Conservation (phyloP, 1,140 invertebrate genomes). For the Steinernema feltiae region DNA sequence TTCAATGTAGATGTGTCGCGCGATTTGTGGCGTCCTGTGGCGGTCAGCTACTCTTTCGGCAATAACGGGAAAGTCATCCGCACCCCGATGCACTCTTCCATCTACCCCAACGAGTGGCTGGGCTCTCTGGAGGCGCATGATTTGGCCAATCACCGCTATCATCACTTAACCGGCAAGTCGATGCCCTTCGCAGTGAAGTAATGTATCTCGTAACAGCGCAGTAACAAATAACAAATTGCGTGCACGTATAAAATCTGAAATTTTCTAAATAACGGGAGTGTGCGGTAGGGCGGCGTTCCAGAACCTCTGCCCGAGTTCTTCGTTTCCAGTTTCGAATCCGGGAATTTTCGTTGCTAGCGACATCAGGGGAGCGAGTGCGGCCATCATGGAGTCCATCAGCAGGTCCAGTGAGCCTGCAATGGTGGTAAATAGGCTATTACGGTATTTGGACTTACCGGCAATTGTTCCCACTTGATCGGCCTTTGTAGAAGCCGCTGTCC, state of each 20-base stretch:
- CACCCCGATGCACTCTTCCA: neutral
- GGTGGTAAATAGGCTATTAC: neutral
- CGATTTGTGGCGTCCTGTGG: neutral
- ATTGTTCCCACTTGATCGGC: constrained; percentile 15
- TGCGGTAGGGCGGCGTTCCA: constrained; percentile 41
- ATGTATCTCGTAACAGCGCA: too few species aligned
- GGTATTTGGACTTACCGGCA: constrained; percentile 12
- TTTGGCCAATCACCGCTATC: neutral
- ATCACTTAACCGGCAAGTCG: neutral
- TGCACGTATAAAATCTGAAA: neutral
- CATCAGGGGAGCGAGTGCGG: constrained; percentile 43
- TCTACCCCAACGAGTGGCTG: neutral
- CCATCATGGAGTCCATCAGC: constrained; percentile 45
- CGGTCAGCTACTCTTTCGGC: neutral
- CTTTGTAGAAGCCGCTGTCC: neutral
- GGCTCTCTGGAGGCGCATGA: neutral
- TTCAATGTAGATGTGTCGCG: neutral
- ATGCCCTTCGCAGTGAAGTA: too few species aligned
- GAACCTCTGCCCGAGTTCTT: constrained; percentile 34
- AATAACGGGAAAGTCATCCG: neutral
- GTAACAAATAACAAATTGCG: constrained; percentile 12
- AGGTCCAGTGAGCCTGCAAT: constrained; percentile 39
- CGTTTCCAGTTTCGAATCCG: constrained; percentile 21
- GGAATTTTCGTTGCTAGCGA: constrained; percentile 36
- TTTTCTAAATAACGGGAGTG: constrained; percentile 42